Conservation (phyloP, 2,797 vertebrate species). For the Dipus sagitta region DNA sequence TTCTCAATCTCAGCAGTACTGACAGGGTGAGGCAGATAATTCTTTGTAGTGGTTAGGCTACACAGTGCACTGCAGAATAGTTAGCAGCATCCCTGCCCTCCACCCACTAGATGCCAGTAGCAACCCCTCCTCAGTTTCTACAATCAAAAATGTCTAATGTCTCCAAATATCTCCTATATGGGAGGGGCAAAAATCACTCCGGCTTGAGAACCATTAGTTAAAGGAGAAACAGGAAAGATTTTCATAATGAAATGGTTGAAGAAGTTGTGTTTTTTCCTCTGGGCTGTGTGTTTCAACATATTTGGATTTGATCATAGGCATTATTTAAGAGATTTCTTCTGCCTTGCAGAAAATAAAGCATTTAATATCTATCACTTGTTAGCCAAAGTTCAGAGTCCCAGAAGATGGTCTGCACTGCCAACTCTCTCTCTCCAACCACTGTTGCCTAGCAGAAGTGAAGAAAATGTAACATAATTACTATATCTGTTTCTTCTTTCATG, state of each 20-base stretch:
- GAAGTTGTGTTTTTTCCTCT: conserved; percentile 11
- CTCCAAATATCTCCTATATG: conserved; percentile 9
- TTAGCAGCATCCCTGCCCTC: conserved; percentile 52
- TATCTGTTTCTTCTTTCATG: conserved; percentile 58
- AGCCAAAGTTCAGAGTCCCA: conserved; percentile 69
- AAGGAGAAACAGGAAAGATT: conserved; percentile 29
- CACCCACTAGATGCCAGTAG: conserved; percentile 66
- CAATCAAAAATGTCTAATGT: conserved; percentile 43
- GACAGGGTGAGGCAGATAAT: conserved; percentile 7
- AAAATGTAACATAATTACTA: conserved; percentile 61
- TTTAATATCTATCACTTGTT: conserved; percentile 60
- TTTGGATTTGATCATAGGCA: conserved; percentile 61
- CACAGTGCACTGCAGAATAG: background rate
- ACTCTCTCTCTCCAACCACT: conserved; percentile 22
- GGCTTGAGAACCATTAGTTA: conserved; percentile 37
- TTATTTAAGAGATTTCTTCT: conserved; percentile 62
- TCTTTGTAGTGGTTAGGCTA: conserved; percentile 25
- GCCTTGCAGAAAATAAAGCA: conserved; percentile 58
- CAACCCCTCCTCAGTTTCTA: conserved; percentile 16
- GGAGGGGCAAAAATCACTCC: conserved; percentile 9
- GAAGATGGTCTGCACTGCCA: conserved; percentile 66
- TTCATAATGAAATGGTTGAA: conserved; percentile 1
- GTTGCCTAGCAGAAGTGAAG: conserved; percentile 16
- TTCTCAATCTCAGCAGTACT: conserved; percentile 12
- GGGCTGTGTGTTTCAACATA: conserved; percentile 34